Conservation (phyloP, 2,113 vertebrate species). For the Paralichthys olivaceus region DNA sequence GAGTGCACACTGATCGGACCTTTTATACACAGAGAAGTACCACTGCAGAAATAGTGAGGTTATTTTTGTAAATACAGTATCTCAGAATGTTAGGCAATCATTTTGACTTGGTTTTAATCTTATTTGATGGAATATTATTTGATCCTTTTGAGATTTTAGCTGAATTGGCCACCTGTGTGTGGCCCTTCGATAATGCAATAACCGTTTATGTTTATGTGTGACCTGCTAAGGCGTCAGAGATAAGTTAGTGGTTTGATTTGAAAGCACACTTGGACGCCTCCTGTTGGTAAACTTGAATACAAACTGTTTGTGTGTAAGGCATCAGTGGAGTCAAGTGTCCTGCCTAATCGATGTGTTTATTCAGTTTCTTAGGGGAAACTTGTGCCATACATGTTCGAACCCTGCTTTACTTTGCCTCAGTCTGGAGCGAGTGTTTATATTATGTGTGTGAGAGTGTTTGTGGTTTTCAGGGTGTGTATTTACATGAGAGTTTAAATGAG, state of each 20-base stretch:
- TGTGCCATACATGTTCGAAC: neutral
- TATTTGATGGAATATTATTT: constrained; percentile 43
- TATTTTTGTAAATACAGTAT: constrained; percentile 56
- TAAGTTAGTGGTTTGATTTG: constrained; percentile 42
- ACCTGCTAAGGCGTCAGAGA: constrained; percentile 34
- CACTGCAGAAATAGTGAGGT: constrained; percentile 38
- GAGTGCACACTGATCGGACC: neutral
- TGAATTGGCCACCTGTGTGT: neutral
- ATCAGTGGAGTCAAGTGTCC: neutral
- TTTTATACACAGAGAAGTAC: constrained; percentile 1
- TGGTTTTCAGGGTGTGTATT: constrained; percentile 11
- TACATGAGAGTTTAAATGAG: constrained; percentile 26
- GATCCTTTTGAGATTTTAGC: constrained; percentile 36
- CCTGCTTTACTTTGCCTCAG: constrained; percentile 4
- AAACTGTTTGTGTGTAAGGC: constrained; percentile 5
- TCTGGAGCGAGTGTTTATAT: constrained; percentile 23
- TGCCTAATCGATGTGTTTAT: constrained; percentile 7
- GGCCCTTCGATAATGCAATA: constrained; percentile 10
- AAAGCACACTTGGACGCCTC: constrained; percentile 39
- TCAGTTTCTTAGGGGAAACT: constrained; percentile 14
- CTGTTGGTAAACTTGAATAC: constrained; percentile 58
- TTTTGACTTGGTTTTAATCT: constrained; percentile 51
- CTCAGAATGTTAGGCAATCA: constrained; percentile 27
- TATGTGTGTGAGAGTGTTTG: constrained; percentile 12
- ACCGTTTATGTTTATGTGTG: constrained; percentile 10